phyloP scores from a whole-genome alignment of 37 sponge, comb jelly and placozoan genomes.

The Beroe forskalii region DNA sequence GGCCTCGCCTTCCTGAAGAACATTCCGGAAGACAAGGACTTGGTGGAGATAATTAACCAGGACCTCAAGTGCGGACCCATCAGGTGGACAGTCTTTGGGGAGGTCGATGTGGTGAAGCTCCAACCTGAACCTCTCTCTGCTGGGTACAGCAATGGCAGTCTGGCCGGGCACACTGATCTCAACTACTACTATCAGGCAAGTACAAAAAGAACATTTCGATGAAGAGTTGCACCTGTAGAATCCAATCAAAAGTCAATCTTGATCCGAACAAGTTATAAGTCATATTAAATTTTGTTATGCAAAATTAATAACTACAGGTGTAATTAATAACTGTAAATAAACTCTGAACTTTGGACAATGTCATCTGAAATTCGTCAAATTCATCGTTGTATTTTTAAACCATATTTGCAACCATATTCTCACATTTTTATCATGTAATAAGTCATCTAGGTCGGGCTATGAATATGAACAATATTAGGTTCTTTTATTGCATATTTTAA shows the following conservation, averaged over 20 bases:
- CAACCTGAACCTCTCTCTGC: neutral
- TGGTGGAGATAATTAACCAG: neutral
- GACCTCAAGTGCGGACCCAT: neutral
- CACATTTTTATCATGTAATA: too few species aligned
- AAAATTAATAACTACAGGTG: neutral
- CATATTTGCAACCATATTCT: too few species aligned
- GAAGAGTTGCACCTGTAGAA: too few species aligned
- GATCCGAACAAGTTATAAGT: neutral
- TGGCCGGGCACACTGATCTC: slow-evolving; percentile 12
- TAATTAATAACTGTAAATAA: too few species aligned
- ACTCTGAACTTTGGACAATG: too few species aligned
- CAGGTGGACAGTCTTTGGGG: neutral
- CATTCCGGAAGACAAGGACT: neutral
- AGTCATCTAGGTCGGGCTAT: too few species aligned
- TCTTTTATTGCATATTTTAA: too few species aligned
- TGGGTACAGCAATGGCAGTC: neutral
- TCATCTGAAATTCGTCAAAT: too few species aligned
- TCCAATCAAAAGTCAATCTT: neutral
- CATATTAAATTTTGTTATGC: neutral
- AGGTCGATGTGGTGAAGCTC: neutral
- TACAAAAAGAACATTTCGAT: too few species aligned
- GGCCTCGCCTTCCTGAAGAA: neutral
- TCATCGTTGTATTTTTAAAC: too few species aligned
- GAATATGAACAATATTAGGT: too few species aligned
- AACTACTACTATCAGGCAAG: slow-evolving; percentile 33